A percentile compares a stretch with the other conserved stretches of the same genome.
Evolutionary conservation across 2,113 vertebrate species (phyloP).

Genomic region (Pogonocichla stellata): DNA sequence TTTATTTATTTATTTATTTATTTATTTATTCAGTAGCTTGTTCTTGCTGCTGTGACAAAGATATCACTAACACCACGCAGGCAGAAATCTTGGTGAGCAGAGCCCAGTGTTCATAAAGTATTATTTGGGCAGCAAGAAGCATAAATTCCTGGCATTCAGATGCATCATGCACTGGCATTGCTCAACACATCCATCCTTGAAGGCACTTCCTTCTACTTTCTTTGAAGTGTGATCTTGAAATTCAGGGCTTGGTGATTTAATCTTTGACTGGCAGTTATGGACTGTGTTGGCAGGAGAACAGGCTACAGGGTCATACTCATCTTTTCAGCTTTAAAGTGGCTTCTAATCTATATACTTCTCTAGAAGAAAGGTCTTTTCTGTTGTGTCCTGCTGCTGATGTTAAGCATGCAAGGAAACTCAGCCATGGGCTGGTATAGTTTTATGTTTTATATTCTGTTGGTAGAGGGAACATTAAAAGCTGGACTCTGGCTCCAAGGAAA

Average conservation of each 20-base stretch:
- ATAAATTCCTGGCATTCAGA: background rate
- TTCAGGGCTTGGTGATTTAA: background rate
- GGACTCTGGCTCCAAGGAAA: background rate
- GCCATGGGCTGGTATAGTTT: background rate
- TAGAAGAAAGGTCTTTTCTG: background rate
- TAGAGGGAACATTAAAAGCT: background rate
- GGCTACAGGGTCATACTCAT: background rate
- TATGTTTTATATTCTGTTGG: background rate
- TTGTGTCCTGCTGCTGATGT: background rate
- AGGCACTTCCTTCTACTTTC: background rate
- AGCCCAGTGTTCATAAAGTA: background rate
- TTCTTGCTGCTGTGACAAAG: background rate
- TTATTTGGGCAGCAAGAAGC: background rate
- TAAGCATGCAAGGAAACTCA: background rate
- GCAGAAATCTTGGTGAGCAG: background rate
- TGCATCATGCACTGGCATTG: background rate
- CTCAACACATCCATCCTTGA: background rate
- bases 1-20: background rate
- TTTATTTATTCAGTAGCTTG: background rate
- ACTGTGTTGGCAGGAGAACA: background rate
- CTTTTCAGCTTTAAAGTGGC: background rate
- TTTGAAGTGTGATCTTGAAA: background rate
- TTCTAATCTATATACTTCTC: background rate
- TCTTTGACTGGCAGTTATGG: background rate
- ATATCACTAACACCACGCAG: background rate